Evolutionary conservation across 2,113 vertebrate genomes (phyloP).

Genomic region (Lontra canadensis): DNA sequence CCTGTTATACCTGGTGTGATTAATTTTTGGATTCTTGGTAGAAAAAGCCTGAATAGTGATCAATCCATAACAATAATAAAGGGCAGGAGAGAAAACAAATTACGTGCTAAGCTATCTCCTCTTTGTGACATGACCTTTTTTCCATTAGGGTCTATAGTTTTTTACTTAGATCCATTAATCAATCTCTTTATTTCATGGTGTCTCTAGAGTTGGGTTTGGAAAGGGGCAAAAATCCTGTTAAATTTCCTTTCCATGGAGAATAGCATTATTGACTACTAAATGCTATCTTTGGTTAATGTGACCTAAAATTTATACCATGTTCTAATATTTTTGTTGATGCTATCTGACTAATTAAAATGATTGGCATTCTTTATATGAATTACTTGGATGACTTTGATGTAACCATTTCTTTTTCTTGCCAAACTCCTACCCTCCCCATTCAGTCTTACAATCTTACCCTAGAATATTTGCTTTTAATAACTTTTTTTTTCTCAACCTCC

Average conservation of each 20-base stretch:
- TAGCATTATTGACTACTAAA: background rate
- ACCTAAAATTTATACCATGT: background rate
- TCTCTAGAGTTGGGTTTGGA: background rate
- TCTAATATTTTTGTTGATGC: background rate
- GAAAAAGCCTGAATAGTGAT: background rate
- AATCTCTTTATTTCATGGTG: background rate
- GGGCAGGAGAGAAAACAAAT: background rate
- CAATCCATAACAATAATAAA: background rate
- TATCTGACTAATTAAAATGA: constrained; percentile 30
- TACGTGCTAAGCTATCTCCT: background rate
- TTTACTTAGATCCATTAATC: background rate
- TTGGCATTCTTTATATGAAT: background rate
- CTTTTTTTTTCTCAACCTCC: background rate
- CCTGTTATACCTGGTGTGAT: background rate
- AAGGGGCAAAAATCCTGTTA: background rate
- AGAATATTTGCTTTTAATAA: background rate
- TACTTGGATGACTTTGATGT: background rate
- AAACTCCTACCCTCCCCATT: fast-evolving
- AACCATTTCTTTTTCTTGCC: background rate
- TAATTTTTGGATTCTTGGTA: background rate
- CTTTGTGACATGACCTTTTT: background rate
- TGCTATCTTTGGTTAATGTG: background rate
- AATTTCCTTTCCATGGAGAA: background rate
- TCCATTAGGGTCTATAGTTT: background rate
- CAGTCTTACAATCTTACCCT: background rate